A percentile compares a stretch with the other conserved stretches of the same genome.
phyloP scores from a whole-genome alignment of 2,888 invertebrate species.

The Epinotia bilunana region DNA sequence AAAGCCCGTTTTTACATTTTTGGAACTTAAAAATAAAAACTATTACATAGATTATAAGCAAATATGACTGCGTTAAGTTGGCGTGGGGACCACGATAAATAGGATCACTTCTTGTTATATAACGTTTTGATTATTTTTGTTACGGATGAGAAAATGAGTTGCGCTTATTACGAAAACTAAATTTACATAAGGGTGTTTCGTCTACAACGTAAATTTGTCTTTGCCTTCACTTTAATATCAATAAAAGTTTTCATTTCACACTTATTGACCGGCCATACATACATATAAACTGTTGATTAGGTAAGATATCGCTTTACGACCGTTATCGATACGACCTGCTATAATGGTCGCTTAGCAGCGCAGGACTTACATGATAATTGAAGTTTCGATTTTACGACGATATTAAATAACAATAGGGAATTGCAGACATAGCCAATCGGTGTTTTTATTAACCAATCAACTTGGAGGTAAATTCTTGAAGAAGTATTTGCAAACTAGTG shows the following conservation, averaged over 20 bases:
- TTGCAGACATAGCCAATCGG: conserved; percentile 27
- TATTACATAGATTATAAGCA: neutral
- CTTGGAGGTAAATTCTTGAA: conserved; percentile 10
- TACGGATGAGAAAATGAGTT: neutral
- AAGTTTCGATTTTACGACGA: conserved; percentile 37
- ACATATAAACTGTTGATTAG: conserved; percentile 41
- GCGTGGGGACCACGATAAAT: neutral
- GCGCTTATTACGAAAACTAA: too few relatives aligned
- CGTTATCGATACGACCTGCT: conserved; percentile 35
- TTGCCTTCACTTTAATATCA: conserved; percentile 59
- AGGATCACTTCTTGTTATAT: neutral
- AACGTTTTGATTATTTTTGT: neutral
- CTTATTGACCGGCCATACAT: conserved; percentile 55
- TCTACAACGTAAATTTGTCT: conserved; percentile 6
- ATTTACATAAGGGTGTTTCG: neutral
- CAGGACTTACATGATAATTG: conserved; percentile 36
- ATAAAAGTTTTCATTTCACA: conserved; percentile 66
- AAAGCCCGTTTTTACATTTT: neutral
- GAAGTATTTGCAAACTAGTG: conserved; percentile 4
- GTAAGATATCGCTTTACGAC: conserved; percentile 39
- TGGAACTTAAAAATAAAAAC: neutral
- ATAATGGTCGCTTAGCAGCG: conserved; percentile 28
- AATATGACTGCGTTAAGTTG: neutral
- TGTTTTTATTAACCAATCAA: conserved; percentile 34
- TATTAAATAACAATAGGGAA: conserved; percentile 32